Evolutionary conservation across 2,888 invertebrate genomes (phyloP).

Genomic region (Tetranychus piercei): DNA sequence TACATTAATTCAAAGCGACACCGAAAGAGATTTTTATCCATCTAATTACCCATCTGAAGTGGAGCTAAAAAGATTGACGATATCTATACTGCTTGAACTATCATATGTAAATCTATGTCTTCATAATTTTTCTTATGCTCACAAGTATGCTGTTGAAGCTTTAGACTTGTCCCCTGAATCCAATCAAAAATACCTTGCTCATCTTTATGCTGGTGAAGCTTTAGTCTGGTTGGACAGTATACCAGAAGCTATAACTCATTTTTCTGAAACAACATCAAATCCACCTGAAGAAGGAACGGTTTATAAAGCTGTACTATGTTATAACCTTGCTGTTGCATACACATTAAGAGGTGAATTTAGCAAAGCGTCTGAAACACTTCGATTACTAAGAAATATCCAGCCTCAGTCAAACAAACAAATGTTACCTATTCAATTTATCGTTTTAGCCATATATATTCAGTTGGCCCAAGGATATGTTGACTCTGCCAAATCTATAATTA

Average conservation of each 20-base stretch:
- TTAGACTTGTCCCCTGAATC: constrained; percentile 31
- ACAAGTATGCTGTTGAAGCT: constrained; percentile 45
- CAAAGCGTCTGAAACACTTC: constrained; percentile 41
- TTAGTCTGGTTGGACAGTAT: constrained; percentile 60
- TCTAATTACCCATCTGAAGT: constrained; percentile 14
- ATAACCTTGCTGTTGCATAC: constrained; percentile 57
- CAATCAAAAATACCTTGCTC: constrained; percentile 42
- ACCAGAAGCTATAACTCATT: constrained; percentile 48
- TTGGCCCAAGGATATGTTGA: constrained; percentile 44
- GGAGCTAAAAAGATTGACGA: constrained; percentile 30
- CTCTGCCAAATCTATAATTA: constrained; percentile 42
- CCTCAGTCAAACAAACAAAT: constrained; percentile 27
- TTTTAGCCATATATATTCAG: constrained; percentile 47
- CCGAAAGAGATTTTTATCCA: constrained; percentile 13
- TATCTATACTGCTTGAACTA: constrained; percentile 52
- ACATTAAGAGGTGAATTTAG: constrained; percentile 54
- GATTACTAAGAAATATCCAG: constrained; percentile 25
- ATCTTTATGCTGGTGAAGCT: constrained; percentile 75
- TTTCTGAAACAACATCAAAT: constrained; percentile 20
- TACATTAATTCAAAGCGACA: constrained; percentile 6
- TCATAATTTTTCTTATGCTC: constrained; percentile 59
- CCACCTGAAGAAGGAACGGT: constrained; percentile 31
- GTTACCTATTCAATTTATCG: constrained; percentile 45
- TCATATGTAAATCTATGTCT: constrained; percentile 67
- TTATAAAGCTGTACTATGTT: constrained; percentile 51